Conservation (phyloP, 2,888 invertebrate species). For the Acanthosoma haemorrhoidale region DNA sequence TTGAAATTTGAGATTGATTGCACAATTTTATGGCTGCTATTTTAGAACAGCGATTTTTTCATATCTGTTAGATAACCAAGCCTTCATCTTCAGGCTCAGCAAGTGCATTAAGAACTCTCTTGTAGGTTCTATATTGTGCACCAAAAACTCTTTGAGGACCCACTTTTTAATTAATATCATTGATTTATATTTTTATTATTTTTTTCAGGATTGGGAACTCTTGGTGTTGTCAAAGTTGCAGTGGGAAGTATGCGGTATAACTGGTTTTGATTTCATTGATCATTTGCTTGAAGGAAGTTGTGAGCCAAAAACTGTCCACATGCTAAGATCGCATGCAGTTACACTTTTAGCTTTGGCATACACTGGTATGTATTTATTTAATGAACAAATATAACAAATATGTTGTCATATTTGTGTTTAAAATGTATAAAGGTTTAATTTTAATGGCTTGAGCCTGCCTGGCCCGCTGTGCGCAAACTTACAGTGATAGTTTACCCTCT, state of each 20-base stretch:
- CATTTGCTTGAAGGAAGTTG: constrained; percentile 64
- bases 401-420: too few species aligned
- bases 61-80: too few species aligned
- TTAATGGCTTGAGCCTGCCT: too few species aligned
- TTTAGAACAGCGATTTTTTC: too few species aligned
- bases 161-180: not conserved
- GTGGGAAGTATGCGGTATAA: constrained; percentile 74
- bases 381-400: too few species aligned
- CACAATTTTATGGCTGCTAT: too few species aligned
- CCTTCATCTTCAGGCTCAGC: too few species aligned
- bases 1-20: too few species aligned
- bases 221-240: constrained; percentile 67
- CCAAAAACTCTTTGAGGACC: not conserved
- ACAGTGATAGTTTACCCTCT: too few species aligned
- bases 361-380: constrained; percentile 63
- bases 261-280: constrained; percentile 77
- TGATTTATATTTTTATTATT: not conserved
- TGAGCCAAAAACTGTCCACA: constrained; percentile 56
- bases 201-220: constrained; percentile 68
- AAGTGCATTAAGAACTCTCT: too few species aligned
- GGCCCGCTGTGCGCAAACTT: too few species aligned
- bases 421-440: too few species aligned
- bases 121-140: not conserved
- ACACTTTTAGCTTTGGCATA: constrained; percentile 72
- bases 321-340: constrained; percentile 66